Evolutionary conservation across 2,113 vertebrate genomes (phyloP).

Genomic region (Tragelaphus buxtoni): DNA sequence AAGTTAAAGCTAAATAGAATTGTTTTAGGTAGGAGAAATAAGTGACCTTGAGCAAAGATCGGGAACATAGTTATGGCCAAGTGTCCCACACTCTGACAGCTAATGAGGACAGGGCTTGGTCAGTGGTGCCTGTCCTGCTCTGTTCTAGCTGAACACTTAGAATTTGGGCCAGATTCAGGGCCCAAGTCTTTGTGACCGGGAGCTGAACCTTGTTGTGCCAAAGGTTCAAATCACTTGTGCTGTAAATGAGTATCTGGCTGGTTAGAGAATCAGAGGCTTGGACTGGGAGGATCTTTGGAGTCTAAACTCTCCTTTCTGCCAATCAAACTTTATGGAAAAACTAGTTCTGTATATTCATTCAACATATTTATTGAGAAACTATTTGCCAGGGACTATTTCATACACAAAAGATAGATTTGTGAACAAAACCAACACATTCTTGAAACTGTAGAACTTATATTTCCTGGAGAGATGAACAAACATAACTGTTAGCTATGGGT

Average conservation of each 20-base stretch:
- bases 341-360: neutral
- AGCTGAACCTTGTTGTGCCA: neutral
- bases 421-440: neutral
- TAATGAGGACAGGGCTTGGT: neutral
- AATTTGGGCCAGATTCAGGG: neutral
- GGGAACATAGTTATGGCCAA: neutral
- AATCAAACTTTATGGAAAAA: neutral
- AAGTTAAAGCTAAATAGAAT: neutral
- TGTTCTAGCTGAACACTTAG: neutral
- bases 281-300: neutral
- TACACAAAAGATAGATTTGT: neutral
- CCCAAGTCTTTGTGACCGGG: neutral
- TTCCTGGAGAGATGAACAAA: neutral
- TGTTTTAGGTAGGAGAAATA: neutral
- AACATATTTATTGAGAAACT: neutral
- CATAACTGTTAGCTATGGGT: neutral
- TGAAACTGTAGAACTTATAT: neutral
- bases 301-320: neutral
- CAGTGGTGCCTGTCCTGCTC: neutral
- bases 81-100: neutral
- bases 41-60: neutral
- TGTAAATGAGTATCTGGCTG: neutral
- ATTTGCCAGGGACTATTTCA: neutral
- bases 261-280: neutral
- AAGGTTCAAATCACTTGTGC: neutral